Conservation (phyloP, 2,888 invertebrate species). For the Biston betularia region DNA sequence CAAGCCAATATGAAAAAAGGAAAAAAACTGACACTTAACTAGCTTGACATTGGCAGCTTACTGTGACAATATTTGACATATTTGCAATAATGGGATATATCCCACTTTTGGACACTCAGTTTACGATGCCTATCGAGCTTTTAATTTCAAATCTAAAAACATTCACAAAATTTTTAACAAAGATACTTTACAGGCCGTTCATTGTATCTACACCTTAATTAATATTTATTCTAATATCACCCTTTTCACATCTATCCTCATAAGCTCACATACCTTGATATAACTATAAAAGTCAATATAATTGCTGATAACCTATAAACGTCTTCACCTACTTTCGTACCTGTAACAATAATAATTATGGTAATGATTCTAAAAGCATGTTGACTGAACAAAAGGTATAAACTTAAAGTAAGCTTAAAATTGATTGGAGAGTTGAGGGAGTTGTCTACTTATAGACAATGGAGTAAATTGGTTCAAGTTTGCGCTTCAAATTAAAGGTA, state of each 20-base stretch:
- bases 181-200: constrained; percentile 53
- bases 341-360: constrained; percentile 62
- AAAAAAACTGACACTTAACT: neutral
- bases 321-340: constrained; percentile 58
- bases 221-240: constrained; percentile 72
- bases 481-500: constrained; percentile 6
- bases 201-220: constrained; percentile 70
- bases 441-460: constrained; percentile 9
- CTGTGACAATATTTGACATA: constrained; percentile 1
- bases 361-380: constrained; percentile 16
- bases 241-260: constrained; percentile 71
- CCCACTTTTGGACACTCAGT: neutral
- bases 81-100: neutral
- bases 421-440: constrained; percentile 8
- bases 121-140: neutral
- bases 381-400: constrained; percentile 15
- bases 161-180: constrained; percentile 31
- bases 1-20: neutral
- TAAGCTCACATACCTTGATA: constrained; percentile 76
- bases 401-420: constrained; percentile 20
- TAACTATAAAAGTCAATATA: constrained; percentile 64
- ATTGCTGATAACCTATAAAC: constrained; percentile 55
- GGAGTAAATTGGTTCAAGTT: constrained; percentile 13
- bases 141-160: constrained; percentile 31
- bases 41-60: neutral